A percentile compares a stretch with the other conserved stretches of the same genome.
phyloP scores from a whole-genome alignment of 1,140 invertebrate species.

The Microplitis demolitor region DNA sequence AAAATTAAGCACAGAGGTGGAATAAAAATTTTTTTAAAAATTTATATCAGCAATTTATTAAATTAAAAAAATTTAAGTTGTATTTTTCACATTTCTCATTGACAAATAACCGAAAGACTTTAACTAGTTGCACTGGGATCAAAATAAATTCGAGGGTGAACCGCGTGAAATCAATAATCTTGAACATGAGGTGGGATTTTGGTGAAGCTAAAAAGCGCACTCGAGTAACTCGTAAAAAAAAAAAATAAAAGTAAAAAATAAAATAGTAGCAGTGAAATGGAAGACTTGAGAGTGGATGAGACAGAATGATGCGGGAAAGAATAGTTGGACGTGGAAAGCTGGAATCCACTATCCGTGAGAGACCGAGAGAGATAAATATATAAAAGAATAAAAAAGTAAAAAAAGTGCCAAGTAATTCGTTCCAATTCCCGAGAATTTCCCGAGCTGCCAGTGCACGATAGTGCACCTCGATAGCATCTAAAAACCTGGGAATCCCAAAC shows the following conservation, averaged over 20 bases:
- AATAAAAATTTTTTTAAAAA: too few species aligned
- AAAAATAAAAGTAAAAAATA: not conserved
- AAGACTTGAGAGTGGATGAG: not conserved
- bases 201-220: conserved; percentile 9
- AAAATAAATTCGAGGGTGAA: not conserved
- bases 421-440: conserved; percentile 21
- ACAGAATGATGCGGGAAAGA: conserved; percentile 13
- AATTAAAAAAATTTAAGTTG: not conserved
- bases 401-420: conserved; percentile 16
- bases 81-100: not conserved
- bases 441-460: not conserved
- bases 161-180: conserved; percentile 17
- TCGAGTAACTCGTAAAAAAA: not conserved
- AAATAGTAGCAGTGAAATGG: not conserved
- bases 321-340: not conserved
- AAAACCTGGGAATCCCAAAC: not conserved
- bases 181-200: conserved; percentile 10
- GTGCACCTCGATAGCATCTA: conserved; percentile 2
- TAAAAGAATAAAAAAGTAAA: not conserved
- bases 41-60: too few species aligned
- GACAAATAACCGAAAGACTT: not conserved
- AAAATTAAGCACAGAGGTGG: too few species aligned
- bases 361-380: not conserved
- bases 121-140: conserved; percentile 5
- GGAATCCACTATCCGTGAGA: not conserved